phyloP scores from a whole-genome alignment of 2,113 vertebrate species.

The Neogobius melanostomus region DNA sequence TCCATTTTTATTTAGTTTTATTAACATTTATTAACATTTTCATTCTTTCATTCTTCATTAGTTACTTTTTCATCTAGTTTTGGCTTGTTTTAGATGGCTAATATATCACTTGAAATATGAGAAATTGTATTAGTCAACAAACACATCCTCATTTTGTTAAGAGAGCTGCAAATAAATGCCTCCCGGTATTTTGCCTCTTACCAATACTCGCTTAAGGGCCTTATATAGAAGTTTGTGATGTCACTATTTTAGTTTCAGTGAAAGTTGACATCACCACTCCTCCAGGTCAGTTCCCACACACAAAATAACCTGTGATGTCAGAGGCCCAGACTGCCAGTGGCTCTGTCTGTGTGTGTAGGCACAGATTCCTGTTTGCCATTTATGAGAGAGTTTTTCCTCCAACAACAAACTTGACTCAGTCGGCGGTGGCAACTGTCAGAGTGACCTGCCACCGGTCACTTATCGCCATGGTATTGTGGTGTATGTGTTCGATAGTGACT shows the following conservation, averaged over 20 bases:
- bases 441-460: constrained; percentile 11
- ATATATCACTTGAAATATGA: too few species aligned
- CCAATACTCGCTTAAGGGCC: too few species aligned
- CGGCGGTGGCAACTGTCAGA: not conserved
- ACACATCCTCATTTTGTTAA: too few species aligned
- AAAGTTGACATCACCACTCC: constrained; percentile 30
- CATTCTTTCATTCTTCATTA: too few species aligned
- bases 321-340: constrained; percentile 14
- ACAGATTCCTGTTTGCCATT: constrained; percentile 36
- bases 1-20: too few species aligned
- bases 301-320: constrained; percentile 47
- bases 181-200: too few species aligned
- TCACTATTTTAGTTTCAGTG: constrained; percentile 31
- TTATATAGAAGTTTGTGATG: constrained; percentile 23
- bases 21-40: too few species aligned
- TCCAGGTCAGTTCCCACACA: constrained; percentile 11
- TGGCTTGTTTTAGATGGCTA: too few species aligned
- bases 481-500: not conserved
- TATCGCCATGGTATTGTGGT: not conserved
- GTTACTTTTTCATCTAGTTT: too few species aligned
- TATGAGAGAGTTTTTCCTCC: constrained; percentile 28
- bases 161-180: not conserved
- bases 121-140: too few species aligned
- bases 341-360: constrained; percentile 24
- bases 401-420: constrained; percentile 6